Percentiles rank a stretch among this genome's conserved stretches.
These are phyloP conservation scores for Tapirus terrestris DNA, from an alignment of 2,113 vertebrate genomes.

Conservation along the genomic window DNA sequence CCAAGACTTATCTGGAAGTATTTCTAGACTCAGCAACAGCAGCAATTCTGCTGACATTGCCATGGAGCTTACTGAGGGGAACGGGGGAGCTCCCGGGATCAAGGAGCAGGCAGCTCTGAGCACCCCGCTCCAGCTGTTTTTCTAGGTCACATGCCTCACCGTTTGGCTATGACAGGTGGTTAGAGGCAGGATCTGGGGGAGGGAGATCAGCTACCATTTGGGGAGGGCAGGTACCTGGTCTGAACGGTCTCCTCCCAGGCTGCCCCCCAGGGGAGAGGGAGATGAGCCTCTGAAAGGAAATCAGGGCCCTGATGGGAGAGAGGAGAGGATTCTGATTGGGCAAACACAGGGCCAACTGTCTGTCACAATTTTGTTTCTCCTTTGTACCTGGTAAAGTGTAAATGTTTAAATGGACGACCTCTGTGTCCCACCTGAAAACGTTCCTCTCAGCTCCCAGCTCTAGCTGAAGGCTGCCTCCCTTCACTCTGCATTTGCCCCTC, in stretches of 20 bases:
- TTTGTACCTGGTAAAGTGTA: neutral
- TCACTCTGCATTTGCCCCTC: neutral
- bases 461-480: neutral
- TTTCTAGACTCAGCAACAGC: neutral
- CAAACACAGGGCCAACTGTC: neutral
- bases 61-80: neutral
- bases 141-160: neutral
- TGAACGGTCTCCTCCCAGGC: neutral
- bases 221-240: neutral
- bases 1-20: neutral
- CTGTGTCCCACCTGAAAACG: neutral
- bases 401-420: neutral
- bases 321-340: too few relatives aligned
- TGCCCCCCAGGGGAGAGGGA: too few relatives aligned
- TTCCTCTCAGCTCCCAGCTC: neutral
- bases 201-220: neutral
- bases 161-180: neutral
- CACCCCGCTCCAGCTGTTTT: neutral
- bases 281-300: neutral
- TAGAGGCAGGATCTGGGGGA: neutral
- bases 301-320: too few relatives aligned
- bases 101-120: neutral
- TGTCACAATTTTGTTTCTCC: neutral
- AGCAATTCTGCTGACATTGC: neutral
- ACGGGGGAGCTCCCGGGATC: accelerated